Conservation (phyloP, 2,888 invertebrate genomes). For the Cosmia pyralina region DNA sequence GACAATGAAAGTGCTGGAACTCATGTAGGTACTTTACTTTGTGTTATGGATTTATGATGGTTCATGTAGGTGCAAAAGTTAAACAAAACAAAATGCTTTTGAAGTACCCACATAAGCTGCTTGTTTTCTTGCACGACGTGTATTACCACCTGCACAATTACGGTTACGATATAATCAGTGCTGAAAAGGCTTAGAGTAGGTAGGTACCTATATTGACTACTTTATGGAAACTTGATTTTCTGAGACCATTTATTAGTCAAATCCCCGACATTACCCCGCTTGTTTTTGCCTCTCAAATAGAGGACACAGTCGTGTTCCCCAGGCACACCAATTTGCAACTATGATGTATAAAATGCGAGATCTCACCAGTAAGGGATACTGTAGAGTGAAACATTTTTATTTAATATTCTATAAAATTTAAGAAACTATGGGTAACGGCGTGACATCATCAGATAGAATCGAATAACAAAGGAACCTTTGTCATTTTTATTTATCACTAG, state of each 20-base stretch:
- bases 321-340: not conserved
- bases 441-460: slow-evolving; percentile 65
- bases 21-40: not conserved
- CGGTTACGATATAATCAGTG: not conserved
- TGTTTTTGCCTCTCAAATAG: not conserved
- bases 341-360: not conserved
- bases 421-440: slow-evolving; percentile 37
- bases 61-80: slow-evolving; percentile 8
- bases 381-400: slow-evolving; percentile 21
- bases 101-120: not conserved
- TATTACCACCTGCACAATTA: not conserved
- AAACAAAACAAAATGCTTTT: too few species aligned
- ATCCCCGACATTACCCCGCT: not conserved
- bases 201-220: not conserved
- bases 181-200: not conserved
- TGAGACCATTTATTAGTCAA: not conserved
- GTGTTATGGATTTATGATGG: slow-evolving; percentile 9
- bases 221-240: not conserved
- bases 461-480: slow-evolving; percentile 70
- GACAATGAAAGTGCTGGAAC: slow-evolving; percentile 53
- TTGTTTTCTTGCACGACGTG: not conserved
- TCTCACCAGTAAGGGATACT: slow-evolving; percentile 22
- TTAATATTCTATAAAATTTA: slow-evolving; percentile 43
- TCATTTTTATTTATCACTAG: slow-evolving; percentile 61
- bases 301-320: too few species aligned